phyloP scores from a whole-genome alignment of 2,888 invertebrate genomes.

The Papilio elwesi region DNA sequence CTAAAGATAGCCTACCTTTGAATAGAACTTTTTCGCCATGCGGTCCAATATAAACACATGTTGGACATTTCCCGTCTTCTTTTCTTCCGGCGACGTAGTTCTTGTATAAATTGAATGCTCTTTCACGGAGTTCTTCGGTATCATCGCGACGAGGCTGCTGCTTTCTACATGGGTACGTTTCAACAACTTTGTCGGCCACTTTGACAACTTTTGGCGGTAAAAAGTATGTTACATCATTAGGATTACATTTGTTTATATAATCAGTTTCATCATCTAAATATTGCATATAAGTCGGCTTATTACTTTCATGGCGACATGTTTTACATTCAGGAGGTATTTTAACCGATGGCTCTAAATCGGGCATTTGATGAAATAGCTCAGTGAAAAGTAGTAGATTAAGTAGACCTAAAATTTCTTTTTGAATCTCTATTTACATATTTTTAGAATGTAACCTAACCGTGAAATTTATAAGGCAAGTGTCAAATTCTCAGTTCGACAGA shows the following conservation, averaged over 20 bases:
- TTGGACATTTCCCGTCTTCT: conserved; percentile 17
- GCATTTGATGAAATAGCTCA: not conserved
- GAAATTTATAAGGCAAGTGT: not conserved
- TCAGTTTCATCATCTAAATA: not conserved
- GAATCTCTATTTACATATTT: not conserved
- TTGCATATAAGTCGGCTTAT: not conserved
- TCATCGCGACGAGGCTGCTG: conserved; percentile 6
- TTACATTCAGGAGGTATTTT: not conserved
- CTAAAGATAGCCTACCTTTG: conserved; percentile 16
- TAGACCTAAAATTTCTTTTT: conserved; percentile 3
- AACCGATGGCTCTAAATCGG: not conserved
- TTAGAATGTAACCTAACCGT: not conserved
- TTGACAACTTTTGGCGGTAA: conserved; percentile 17
- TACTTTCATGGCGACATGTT: not conserved
- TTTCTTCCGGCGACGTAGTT: conserved; percentile 20
- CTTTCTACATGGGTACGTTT: conserved; percentile 4
- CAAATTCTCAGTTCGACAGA: not conserved
- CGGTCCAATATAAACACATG: conserved; percentile 25
- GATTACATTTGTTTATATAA: conserved; percentile 4
- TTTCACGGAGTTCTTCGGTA: conserved; percentile 24
- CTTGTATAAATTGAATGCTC: conserved; percentile 31
- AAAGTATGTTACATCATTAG: not conserved
- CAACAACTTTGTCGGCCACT: conserved; percentile 35
- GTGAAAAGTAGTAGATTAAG: not conserved
- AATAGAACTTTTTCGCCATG: conserved; percentile 21